Base-by-base conservation (phyloP, 2,113 vertebrate genomes). In the Nothocercus julius region DNA sequence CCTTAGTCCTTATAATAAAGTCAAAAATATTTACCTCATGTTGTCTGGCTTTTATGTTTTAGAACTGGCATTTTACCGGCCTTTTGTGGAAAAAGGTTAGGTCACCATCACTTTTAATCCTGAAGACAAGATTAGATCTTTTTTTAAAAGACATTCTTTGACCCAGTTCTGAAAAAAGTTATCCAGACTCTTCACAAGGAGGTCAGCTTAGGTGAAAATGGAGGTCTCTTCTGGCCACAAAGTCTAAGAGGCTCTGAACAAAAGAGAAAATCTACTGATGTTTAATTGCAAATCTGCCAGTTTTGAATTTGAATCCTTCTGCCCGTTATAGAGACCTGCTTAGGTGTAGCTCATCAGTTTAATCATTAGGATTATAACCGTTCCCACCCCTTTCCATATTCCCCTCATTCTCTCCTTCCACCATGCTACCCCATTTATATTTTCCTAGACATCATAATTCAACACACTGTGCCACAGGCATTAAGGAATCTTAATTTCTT, bases 21-120 rank as follows among this genome's bases (percentile, higher is more conserved):
- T 90, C 72, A 92, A 87, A 91, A 92, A 79, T 85, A 76, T 82
- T 91, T 96, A 76, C 68, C 53, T 87, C 89, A 47, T 8, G 8
- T 36, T 93, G n/a, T 25, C 36, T 44, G 53, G 58, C 87, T 90
- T 94, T 93, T 62, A 74, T 87, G 79, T 90, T 88, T 80, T 36
- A 21, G 82, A 90, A 95, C 75, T 70, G 72, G 66, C 44, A 70
- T 91, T 94, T 70, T 87, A 90, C 63, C 20, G 44, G 11, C 67
- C 87, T 91, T 85, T 76, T 4, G 1, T 40, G 3, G 27, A 66
- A 83, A 73, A 54, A 45, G 12, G 8, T 74, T 94, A 63, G 53
- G 79, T 87, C 72, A 77, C 45, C n/a, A 24, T 80, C 18, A 22
- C 76, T 95, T 90, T 91, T 63, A 96, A 91, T 77, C 72, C 9